phyloP scores from a whole-genome alignment of 2,888 invertebrate genomes.

The Rhaphigaster nebulosa region DNA sequence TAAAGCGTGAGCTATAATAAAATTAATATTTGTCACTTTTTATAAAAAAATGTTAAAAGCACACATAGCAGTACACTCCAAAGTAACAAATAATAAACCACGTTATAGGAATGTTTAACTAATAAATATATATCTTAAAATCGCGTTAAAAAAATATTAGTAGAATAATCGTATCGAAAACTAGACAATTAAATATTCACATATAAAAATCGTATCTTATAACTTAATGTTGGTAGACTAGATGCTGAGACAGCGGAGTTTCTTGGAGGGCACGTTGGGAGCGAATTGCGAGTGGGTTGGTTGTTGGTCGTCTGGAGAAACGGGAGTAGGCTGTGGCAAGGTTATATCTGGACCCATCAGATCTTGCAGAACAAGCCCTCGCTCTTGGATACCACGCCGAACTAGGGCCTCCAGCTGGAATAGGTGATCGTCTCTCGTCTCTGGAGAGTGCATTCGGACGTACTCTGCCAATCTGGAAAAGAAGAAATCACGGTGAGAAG shows the following conservation, averaged over 20 bases:
- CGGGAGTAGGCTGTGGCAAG: conserved; percentile 49
- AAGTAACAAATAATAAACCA: conserved; percentile 16
- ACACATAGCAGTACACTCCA: conserved; percentile 42
- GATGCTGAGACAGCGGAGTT: conserved; percentile 84
- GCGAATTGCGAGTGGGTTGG: conserved; percentile 73
- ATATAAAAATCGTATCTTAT: conserved; percentile 21
- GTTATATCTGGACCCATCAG: conserved; percentile 70
- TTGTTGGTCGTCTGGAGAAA: conserved; percentile 10
- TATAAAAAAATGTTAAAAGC: not conserved
- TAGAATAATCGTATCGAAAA: not conserved
- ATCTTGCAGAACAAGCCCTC: conserved; percentile 73
- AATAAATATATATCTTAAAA: conserved; percentile 13
- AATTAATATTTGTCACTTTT: conserved; percentile 10
- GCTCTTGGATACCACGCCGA: conserved; percentile 69
- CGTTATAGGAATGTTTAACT: conserved; percentile 37
- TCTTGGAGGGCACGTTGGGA: conserved; percentile 80
- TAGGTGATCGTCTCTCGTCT: conserved; percentile 82
- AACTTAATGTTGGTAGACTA: conserved; percentile 68
- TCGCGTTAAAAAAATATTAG: conserved; percentile 4
- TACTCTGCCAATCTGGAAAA: conserved; percentile 78
- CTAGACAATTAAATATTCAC: not conserved
- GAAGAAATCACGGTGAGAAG: not conserved
- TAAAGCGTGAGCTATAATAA: conserved; percentile 7
- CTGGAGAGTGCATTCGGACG: conserved; percentile 83
- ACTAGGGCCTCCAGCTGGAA: conserved; percentile 82